Evolutionary conservation across 2,797 vertebrate genomes (phyloP), one percentile per base, ranked within the genome.

Genomic region (Karalla daura): DNA sequence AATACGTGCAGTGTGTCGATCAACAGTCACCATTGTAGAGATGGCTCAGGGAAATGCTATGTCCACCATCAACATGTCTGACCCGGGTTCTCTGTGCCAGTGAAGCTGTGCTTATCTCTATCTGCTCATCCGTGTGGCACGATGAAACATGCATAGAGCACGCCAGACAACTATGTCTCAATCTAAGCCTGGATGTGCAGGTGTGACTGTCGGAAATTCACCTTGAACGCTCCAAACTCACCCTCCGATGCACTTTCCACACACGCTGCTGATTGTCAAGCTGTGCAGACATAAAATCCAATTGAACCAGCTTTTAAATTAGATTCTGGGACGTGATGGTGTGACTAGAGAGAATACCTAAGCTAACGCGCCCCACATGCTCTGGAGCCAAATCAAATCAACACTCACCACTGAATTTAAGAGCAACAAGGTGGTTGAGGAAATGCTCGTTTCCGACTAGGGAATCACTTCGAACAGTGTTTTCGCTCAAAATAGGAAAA

Each of bases 291-390:
- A 32, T 18, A 7, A 40, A 59, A 55, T 41, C 47, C 13, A 63
- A 56, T 53, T 37, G 25, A 44, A 18, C 3, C 40, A 32, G 25
- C 18, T 35, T 65, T 55, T 52, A 61, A 80, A 74, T 70, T 75
- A 5, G 65, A 78, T 68, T 62, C 30, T 32, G 52, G 55, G 30
- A 43, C 25, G 14, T 33, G 11, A 24, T 44, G 47, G 36, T 61
- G 62, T 61, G 70, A 68, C 56, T 27, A 3, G 23, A 65, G 40
- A 32, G 41, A 55, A 15, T 25, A 18, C 18, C 30, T 43, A 5
- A 36, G 58, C 46, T 71, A 58, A 76, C 63, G 63, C 21, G 54
- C 46, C 25, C 5, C 44, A 40, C 44, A 3, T 3, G 4, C 35
- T 54, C 25, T 45, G 15, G 12, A 20, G 35, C 8, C 18, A 37